These are phyloP conservation scores for Myoxocephalus aenaeus DNA, from an alignment of 2,797 vertebrate species.

Conservation along the genomic window DNA sequence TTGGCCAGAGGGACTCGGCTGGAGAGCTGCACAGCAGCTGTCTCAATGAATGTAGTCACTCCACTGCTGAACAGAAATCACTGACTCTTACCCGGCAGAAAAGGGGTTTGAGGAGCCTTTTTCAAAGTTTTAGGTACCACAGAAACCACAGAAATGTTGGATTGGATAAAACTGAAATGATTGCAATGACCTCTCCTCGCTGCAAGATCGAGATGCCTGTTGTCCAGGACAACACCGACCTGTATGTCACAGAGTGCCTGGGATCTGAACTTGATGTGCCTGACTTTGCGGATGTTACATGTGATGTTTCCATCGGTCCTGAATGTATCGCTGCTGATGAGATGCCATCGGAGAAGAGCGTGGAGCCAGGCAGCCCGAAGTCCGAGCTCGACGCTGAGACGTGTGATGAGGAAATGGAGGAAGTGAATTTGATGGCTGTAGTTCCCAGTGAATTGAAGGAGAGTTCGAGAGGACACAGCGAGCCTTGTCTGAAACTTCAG, in stretches of 20 bases:
- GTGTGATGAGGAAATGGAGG: slow-evolving; percentile 56
- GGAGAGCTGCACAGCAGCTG: slow-evolving; percentile 76
- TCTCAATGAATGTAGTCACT: slow-evolving; percentile 69
- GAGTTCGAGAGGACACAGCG: slow-evolving; percentile 59
- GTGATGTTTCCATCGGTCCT: slow-evolving; percentile 56
- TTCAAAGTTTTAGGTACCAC: slow-evolving; percentile 93
- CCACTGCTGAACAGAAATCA: slow-evolving; percentile 82
- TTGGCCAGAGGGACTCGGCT: slow-evolving; percentile 66
- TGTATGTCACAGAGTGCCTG: slow-evolving; percentile 72
- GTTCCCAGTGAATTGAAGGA: slow-evolving; percentile 45
- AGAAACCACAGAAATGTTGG: slow-evolving; percentile 87
- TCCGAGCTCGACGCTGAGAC: slow-evolving; percentile 45
- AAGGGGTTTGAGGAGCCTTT: slow-evolving; percentile 91
- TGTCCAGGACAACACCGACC: slow-evolving; percentile 63
- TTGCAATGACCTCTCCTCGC: slow-evolving; percentile 70
- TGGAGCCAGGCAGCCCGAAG: slow-evolving; percentile 57
- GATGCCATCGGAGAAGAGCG: slow-evolving; percentile 50
- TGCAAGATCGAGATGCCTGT: slow-evolving; percentile 73
- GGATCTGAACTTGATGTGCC: slow-evolving; percentile 81
- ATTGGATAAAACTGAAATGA: slow-evolving; percentile 83
- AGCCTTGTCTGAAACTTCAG: slow-evolving; percentile 72
- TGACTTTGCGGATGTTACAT: slow-evolving; percentile 68
- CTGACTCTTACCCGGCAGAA: slow-evolving; percentile 87
- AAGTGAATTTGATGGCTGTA: slow-evolving; percentile 28
- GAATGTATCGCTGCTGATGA: slow-evolving; percentile 71